Base-by-base conservation (phyloP, 2,888 invertebrate species). In the Ephialtes manifestator region DNA sequence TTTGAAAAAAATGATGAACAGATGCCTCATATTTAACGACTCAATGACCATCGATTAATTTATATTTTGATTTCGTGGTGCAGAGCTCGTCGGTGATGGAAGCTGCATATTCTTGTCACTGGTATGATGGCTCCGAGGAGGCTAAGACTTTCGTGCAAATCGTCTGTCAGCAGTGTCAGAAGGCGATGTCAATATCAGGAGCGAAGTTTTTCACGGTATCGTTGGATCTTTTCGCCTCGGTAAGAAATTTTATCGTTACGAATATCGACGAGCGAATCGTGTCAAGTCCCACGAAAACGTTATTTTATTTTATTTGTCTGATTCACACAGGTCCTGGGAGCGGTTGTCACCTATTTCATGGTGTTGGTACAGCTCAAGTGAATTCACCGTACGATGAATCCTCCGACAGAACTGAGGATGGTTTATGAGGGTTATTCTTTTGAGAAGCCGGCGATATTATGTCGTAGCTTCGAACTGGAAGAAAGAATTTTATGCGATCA, bases 1-100 rank as follows among this genome's bases (percentile, higher is more conserved):
- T 39, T 39, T 39, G 35, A 39, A 39, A 39, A 39, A 3, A 39
- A 8, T 3, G 35, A 7, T 39, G 4, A 1, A 39, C 4, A 1
- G 4, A 8, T 31, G 31, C 31, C 5, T 31, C 5, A 31, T 43
- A 11, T 43, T 43, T 8, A 8, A 43, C 10, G 43, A 43, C 1
- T 43, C 15, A 15, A 15, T 3, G 7, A 15, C 1, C 11, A 46
- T 46, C 15, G 46, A 46, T 46, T 1, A 46, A 15, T 13, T 43
- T 24, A 28, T 78, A 85, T 79, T 55, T 65, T 67, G 51, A 60
- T 71, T 70, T 78, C 63, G 4, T 24, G 58, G 1, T 55, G 58
- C 92, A 98, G 97, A 98, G 98, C 91, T 97, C 98, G 84, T 98
- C 98, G 3, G 98, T 98, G 5, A 98, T 98, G 98, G 98, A 98